Evolutionary conservation across 2,888 invertebrate species (phyloP), one percentile per base, ranked within the genome.

Genomic region (Deroplatys truncata): DNA sequence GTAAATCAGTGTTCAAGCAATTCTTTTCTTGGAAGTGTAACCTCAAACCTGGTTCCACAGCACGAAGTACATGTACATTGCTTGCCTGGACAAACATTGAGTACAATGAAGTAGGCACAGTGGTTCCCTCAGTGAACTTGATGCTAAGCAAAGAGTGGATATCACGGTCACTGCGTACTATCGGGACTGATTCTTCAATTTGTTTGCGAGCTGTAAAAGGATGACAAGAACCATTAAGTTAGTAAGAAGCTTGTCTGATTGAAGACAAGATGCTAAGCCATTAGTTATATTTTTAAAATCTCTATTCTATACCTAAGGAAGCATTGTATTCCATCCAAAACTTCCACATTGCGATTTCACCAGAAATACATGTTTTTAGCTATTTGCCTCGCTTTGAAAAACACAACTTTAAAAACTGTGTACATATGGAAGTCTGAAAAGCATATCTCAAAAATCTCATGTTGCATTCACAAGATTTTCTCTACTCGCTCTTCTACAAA

Each of bases 11-110:
- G 28, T 82, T 43, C 16, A 82, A 91, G 85, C 94, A 94, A 91
- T 93, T 93, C 90, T 93, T 92, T 82, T 93, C 92, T 91, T 91
- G 93, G 92, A 95, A 94, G 89, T 93, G 93, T 88, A 96, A 94
- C 92, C 95, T 95, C 84, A 98, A 93, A 91, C 96, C 96, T 86
- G 98, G 98, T 93, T 98, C 98, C 13, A 97, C 96, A 43, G 97
- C 97, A 89, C 97, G 95, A 92, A 98, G 94, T 85, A 96, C 95
- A 93, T 97, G 97, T 89, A 97, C 93, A 89, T 96, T 94, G 91
- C 95, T 94, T 88, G 95, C 94, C 84, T 95, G 94, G 15, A 97
- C 94, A 92, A 98, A 97, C 95, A 97, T 95, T 90, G 96, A 95
- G 91, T 96, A 95, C 56, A 97, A 93, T 85, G 93, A 93, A 90